These are phyloP conservation scores for Abscondita cerata DNA, from an alignment of 2,888 invertebrate genomes.

Conservation along the genomic window DNA sequence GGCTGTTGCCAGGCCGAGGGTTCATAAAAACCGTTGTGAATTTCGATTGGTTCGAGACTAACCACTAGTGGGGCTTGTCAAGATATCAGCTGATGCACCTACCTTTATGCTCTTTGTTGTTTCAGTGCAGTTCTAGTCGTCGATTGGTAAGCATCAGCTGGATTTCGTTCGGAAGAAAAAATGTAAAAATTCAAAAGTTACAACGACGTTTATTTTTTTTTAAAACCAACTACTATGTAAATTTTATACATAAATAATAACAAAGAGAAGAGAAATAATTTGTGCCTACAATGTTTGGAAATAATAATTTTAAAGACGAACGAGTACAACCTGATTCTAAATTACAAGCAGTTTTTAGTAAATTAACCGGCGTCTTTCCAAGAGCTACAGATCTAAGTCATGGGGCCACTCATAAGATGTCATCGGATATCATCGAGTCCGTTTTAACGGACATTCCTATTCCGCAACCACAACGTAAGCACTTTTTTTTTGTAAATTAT, in stretches of 20 bases:
- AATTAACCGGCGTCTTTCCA: slow-evolving; percentile 51
- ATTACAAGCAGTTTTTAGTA: slow-evolving; percentile 53
- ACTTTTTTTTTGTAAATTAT: slow-evolving; percentile 13
- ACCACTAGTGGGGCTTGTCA: slow-evolving; percentile 42
- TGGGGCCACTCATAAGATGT: slow-evolving; percentile 49
- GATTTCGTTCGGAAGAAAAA: slow-evolving; percentile 6
- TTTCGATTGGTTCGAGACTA: slow-evolving; percentile 47
- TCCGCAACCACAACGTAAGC: slow-evolving; percentile 53
- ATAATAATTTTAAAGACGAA: slow-evolving; percentile 48
- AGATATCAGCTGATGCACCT: slow-evolving; percentile 52
- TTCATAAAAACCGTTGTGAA: slow-evolving; percentile 45
- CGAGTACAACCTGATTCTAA: slow-evolving; percentile 42
- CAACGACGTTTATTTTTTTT: not conserved
- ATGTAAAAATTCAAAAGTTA: slow-evolving; percentile 9
- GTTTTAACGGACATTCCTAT: slow-evolving; percentile 52
- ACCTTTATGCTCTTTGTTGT: slow-evolving; percentile 48
- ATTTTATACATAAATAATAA: not conserved
- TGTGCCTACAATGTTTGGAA: slow-evolving; percentile 41
- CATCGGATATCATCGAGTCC: slow-evolving; percentile 54
- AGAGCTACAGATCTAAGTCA: slow-evolving; percentile 50
- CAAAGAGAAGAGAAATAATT: not conserved
- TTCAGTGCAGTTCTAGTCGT: slow-evolving; percentile 12
- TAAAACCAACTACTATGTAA: not conserved
- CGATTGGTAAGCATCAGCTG: not conserved
- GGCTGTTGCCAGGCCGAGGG: slow-evolving; percentile 56